phyloP scores from a whole-genome alignment of 2,797 vertebrate species.

The Arrhamphus sclerolepis region DNA sequence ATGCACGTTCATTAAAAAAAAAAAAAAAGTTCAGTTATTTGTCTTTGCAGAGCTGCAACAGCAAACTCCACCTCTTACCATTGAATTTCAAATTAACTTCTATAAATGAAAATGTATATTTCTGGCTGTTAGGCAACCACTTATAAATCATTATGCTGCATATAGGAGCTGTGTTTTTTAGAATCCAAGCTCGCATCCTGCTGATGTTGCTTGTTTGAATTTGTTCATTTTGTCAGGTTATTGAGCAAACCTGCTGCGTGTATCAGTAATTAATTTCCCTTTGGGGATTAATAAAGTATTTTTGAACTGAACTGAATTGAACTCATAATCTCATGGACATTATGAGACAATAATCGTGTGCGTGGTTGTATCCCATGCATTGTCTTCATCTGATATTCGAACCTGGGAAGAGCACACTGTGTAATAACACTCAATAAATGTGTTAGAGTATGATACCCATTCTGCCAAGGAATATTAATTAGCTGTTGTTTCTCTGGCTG shows the following conservation, averaged over 20 bases:
- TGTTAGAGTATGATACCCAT: slow-evolving; percentile 63
- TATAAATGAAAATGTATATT: slow-evolving; percentile 7
- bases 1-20: slow-evolving; percentile 22
- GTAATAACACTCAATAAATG: slow-evolving; percentile 56
- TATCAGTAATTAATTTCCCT: too few relatives aligned
- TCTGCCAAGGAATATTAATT: slow-evolving; percentile 75
- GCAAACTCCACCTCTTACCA: slow-evolving; percentile 7
- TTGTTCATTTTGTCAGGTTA: slow-evolving; percentile 13
- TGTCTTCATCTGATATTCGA: slow-evolving; percentile 48
- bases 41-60: slow-evolving; percentile 17
- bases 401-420: slow-evolving; percentile 43
- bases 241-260: slow-evolving; percentile 24
- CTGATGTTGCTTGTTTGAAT: slow-evolving; percentile 11
- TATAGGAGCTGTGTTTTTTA: slow-evolving; percentile 3
- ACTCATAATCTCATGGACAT: too few relatives aligned
- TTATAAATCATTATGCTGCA: slow-evolving; percentile 12
- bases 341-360: slow-evolving; percentile 11
- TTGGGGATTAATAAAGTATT: too few relatives aligned
- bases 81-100: slow-evolving; percentile 33
- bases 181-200: background rate
- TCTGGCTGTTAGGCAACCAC: slow-evolving; percentile 11
- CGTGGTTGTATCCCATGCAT: slow-evolving; percentile 23
- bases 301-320: too few relatives aligned
- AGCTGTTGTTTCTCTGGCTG: slow-evolving; percentile 62
- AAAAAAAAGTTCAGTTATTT: slow-evolving; percentile 23